Conservation (phyloP, 1,140 invertebrate species). For the Habropoda laboriosa region DNA sequence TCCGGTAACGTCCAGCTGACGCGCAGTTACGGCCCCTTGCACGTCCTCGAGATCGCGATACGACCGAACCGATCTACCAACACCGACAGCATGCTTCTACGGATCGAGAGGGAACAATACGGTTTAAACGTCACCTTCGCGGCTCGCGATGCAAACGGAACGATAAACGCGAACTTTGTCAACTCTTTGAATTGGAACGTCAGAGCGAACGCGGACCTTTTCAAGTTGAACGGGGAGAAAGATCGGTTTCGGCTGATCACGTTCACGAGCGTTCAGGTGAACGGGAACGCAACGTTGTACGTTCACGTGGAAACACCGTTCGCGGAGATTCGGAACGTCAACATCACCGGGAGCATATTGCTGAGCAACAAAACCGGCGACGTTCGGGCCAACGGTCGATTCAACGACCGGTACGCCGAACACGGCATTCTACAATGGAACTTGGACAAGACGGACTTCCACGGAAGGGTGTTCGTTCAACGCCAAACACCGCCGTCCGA, state of each 20-base stretch:
- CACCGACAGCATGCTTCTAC: slow-evolving; percentile 45
- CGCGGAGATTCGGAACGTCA: slow-evolving; percentile 64
- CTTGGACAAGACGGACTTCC: slow-evolving; percentile 71
- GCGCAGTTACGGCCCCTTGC: slow-evolving; percentile 21
- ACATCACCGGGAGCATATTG: slow-evolving; percentile 69
- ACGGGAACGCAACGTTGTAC: slow-evolving; percentile 72
- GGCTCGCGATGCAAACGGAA: slow-evolving; percentile 58
- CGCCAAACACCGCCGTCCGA: slow-evolving; percentile 63
- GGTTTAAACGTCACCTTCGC: slow-evolving; percentile 47
- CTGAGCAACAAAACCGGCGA: slow-evolving; percentile 65
- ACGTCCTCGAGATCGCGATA: slow-evolving; percentile 47
- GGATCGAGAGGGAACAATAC: slow-evolving; percentile 61
- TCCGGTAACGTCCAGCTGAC: slow-evolving; percentile 33
- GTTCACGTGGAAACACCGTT: slow-evolving; percentile 69
- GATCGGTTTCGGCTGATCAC: slow-evolving; percentile 63
- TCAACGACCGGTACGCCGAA: slow-evolving; percentile 64
- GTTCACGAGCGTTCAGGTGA: slow-evolving; percentile 72
- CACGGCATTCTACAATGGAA: slow-evolving; percentile 68
- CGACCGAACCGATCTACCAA: slow-evolving; percentile 32
- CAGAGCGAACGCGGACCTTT: slow-evolving; percentile 1
- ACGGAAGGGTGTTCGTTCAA: slow-evolving; percentile 57
- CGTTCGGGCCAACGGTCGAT: slow-evolving; percentile 59
- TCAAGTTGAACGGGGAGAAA: not conserved
- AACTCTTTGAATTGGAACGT: slow-evolving; percentile 77
- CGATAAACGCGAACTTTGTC: slow-evolving; percentile 56